phyloP scores from a whole-genome alignment of 1,140 invertebrate species.

The Drosophila virilis region DNA sequence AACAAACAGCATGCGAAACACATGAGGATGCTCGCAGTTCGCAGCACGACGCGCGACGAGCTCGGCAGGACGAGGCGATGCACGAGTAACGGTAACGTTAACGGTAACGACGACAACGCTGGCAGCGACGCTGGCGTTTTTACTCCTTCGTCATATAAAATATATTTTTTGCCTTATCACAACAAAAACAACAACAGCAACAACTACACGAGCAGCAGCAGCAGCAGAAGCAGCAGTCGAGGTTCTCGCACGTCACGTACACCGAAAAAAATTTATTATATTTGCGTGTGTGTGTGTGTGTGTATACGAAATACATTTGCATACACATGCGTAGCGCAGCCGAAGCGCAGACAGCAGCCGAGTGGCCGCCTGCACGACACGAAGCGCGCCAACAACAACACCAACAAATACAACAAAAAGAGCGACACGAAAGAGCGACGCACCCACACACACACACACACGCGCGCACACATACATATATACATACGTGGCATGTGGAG shows the following conservation, averaged over 20 bases:
- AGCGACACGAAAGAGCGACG: slow-evolving; percentile 64
- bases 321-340: slow-evolving; percentile 74
- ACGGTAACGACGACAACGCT: slow-evolving; percentile 21
- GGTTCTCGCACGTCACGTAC: slow-evolving; percentile 79
- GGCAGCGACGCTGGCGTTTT: slow-evolving; percentile 36
- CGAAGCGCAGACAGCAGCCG: slow-evolving; percentile 39
- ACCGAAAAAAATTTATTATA: slow-evolving; percentile 72
- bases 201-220: slow-evolving; percentile 28
- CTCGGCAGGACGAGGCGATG: slow-evolving; percentile 32
- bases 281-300: slow-evolving; percentile 14
- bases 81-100: slow-evolving; percentile 29
- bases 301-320: slow-evolving; percentile 77
- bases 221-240: slow-evolving; percentile 31
- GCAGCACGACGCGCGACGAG: slow-evolving; percentile 45
- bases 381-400: slow-evolving; percentile 34
- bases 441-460: slow-evolving; percentile 46
- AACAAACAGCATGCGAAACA: slow-evolving; percentile 69
- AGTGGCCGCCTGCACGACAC: slow-evolving; percentile 41
- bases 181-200: slow-evolving; percentile 55
- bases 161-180: slow-evolving; percentile 76
- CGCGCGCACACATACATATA: slow-evolving; percentile 46
- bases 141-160: slow-evolving; percentile 81
- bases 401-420: slow-evolving; percentile 41
- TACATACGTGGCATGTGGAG: slow-evolving; percentile 68
- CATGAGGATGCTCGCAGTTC: slow-evolving; percentile 71